Percentiles rank a stretch among this genome's conserved stretches.
phyloP scores from a whole-genome alignment of 1,140 invertebrate species.

The Apis dorsata region DNA sequence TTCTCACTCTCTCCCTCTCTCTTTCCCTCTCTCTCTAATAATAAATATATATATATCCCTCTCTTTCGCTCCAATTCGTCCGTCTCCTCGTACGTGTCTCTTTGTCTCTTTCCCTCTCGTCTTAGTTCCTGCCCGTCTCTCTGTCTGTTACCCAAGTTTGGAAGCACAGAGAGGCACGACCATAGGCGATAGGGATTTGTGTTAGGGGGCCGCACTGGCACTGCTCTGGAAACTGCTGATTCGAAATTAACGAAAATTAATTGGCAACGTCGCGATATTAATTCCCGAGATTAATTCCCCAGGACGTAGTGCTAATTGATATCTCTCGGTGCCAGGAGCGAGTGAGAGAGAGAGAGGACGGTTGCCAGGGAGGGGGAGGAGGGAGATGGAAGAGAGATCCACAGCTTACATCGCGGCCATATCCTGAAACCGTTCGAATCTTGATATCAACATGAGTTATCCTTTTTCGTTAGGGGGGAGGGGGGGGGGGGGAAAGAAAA shows the following conservation, averaged over 20 bases:
- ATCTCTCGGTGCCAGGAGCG: slow-evolving; percentile 62
- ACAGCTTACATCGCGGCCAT: slow-evolving; percentile 45
- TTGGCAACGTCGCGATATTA: slow-evolving; percentile 77
- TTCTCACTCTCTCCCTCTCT: background rate
- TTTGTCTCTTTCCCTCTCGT: slow-evolving; percentile 8
- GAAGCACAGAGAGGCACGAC: background rate
- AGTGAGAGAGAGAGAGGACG: slow-evolving; percentile 47
- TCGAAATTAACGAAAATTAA: slow-evolving; percentile 79
- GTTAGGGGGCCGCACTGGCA: slow-evolving; percentile 63
- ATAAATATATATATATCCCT: background rate
- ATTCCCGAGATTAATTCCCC: slow-evolving; percentile 76
- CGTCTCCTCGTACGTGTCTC: slow-evolving; percentile 36
- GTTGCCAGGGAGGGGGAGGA: background rate
- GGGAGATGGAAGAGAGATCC: slow-evolving; percentile 44
- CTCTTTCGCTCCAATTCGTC: background rate
- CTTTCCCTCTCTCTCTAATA: background rate
- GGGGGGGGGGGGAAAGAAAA: background rate
- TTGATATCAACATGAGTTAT: slow-evolving; percentile 42
- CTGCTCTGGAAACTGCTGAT: slow-evolving; percentile 76
- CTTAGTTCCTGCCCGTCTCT: slow-evolving; percentile 3
- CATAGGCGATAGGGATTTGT: slow-evolving; percentile 63
- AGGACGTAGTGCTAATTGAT: slow-evolving; percentile 74
- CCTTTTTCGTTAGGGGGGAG: background rate
- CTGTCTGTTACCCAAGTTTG: slow-evolving; percentile 8
- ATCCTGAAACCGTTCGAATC: slow-evolving; percentile 43